Conservation (phyloP, 2,113 vertebrate species). For the Hoplias malabaricus region DNA sequence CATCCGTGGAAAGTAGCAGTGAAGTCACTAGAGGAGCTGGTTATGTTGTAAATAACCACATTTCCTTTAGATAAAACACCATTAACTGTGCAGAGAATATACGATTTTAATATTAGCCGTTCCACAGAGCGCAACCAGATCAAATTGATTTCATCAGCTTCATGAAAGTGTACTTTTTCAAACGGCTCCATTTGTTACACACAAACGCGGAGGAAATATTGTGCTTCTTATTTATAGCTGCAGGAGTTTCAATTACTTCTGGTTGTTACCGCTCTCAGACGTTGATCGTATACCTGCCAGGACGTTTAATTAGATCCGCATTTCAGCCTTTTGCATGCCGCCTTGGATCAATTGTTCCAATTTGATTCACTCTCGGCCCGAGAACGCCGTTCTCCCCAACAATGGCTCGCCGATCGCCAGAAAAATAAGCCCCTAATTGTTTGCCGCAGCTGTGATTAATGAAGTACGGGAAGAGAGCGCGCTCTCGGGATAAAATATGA, state of each 20-base stretch:
- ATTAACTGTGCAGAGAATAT: not conserved
- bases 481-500: not conserved
- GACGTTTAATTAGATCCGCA: slow-evolving; percentile 67
- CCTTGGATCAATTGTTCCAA: slow-evolving; percentile 62
- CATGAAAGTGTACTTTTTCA: not conserved
- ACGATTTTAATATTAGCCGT: not conserved
- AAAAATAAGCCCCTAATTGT: not conserved
- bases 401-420: not conserved
- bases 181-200: not conserved
- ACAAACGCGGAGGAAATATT: not conserved
- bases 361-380: slow-evolving; percentile 52
- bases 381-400: not conserved
- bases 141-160: not conserved
- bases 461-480: not conserved
- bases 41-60: no score
- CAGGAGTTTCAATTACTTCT: slow-evolving; percentile 12
- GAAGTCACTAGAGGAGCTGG: no score
- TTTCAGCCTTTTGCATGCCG: slow-evolving; percentile 61
- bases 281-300: slow-evolving; percentile 58
- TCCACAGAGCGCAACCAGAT: not conserved
- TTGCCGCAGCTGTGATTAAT: not conserved
- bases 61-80: not conserved
- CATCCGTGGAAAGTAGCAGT: no score
- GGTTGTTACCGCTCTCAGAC: slow-evolving; percentile 44
- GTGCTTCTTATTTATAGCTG: slow-evolving; percentile 2